These are phyloP conservation scores for Strigamia crassipes DNA, from an alignment of 2,888 invertebrate genomes.

Conservation along the genomic window DNA sequence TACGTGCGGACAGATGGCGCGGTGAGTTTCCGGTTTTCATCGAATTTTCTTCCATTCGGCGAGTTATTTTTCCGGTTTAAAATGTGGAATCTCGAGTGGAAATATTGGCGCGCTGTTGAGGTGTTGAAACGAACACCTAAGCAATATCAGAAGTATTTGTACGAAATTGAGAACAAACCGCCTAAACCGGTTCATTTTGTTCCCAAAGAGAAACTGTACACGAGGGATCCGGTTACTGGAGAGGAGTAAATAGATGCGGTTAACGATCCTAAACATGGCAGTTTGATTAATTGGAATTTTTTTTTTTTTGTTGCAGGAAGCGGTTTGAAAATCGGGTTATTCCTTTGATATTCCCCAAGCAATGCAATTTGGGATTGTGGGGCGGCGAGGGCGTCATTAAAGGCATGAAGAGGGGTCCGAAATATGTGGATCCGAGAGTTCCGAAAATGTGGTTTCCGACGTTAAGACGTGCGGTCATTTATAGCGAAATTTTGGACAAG, in stretches of 20 bases:
- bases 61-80: too few species aligned
- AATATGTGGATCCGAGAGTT: constrained; percentile 67
- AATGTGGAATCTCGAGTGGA: constrained; percentile 18
- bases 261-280: not conserved
- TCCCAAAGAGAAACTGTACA: constrained; percentile 74
- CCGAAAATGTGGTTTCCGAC: constrained; percentile 88
- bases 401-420: constrained; percentile 73
- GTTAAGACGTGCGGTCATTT: constrained; percentile 77
- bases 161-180: constrained; percentile 75
- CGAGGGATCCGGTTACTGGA: constrained; percentile 73
- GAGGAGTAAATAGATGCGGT: constrained; percentile 64
- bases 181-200: constrained; percentile 71
- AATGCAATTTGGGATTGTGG: constrained; percentile 87
- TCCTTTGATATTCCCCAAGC: constrained; percentile 75
- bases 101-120: constrained; percentile 28
- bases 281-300: not conserved
- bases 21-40: not conserved
- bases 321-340: constrained; percentile 78
- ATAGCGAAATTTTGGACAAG: constrained; percentile 86
- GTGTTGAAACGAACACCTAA: constrained; percentile 65
- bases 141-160: constrained; percentile 83
- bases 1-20: too few species aligned
- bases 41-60: too few species aligned
- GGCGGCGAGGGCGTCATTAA: constrained; percentile 93
- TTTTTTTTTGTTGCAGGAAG: constrained; percentile 58